These are phyloP conservation scores for Trachelus tabidus DNA, from an alignment of 2,888 invertebrate genomes.

Conservation along the genomic window DNA sequence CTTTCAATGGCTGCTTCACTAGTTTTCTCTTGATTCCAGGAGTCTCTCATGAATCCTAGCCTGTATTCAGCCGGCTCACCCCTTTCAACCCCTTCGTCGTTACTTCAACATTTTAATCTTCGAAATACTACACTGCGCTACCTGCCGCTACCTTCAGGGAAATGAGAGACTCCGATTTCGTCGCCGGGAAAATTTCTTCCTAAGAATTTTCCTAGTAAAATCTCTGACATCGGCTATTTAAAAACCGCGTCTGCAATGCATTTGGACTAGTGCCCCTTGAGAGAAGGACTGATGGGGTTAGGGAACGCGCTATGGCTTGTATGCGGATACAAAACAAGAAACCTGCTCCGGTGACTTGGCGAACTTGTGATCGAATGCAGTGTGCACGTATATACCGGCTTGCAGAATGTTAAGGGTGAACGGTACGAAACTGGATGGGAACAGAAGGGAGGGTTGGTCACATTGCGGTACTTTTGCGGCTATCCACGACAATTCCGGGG, in stretches of 20 bases:
- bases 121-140: neutral
- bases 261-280: neutral
- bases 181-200: neutral
- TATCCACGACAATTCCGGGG: slow-evolving; percentile 14
- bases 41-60: neutral
- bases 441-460: neutral
- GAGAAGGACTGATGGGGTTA: neutral
- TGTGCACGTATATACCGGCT: neutral
- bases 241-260: neutral
- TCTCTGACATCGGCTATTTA: neutral
- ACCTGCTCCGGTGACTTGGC: neutral
- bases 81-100: neutral
- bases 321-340: neutral
- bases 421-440: neutral
- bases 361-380: neutral
- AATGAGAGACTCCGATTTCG: neutral
- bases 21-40: neutral
- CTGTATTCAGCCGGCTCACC: neutral
- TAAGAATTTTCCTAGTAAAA: neutral
- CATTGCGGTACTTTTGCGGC: slow-evolving; percentile 29
- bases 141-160: neutral
- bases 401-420: neutral
- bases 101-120: neutral
- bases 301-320: neutral
- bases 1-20: neutral